Conservation (phyloP, 2,113 vertebrate species). For the Clarias batrachus region DNA sequence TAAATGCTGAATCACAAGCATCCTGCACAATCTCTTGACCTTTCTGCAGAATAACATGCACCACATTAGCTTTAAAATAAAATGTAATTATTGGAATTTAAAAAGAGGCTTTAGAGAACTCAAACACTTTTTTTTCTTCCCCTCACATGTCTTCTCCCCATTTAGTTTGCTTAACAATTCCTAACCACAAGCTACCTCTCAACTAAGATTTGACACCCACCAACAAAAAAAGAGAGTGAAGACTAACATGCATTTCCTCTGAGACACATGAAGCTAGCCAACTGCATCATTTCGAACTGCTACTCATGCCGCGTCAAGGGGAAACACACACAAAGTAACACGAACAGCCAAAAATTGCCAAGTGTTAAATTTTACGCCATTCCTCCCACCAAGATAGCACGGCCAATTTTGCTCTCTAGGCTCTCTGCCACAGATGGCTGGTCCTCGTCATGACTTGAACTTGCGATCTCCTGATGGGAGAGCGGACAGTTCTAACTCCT, state of each 20-base stretch:
- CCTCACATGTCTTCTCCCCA: too few species aligned
- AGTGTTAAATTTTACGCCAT: background rate
- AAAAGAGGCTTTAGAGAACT: background rate
- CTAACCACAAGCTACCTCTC: background rate
- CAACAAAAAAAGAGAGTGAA: background rate
- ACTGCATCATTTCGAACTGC: background rate
- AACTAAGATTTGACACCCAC: background rate
- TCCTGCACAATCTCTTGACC: background rate
- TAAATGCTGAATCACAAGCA: background rate
- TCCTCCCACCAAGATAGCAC: background rate
- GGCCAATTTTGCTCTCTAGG: background rate
- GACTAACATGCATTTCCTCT: background rate
- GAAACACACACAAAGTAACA: conserved; percentile 8
- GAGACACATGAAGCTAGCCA: background rate
- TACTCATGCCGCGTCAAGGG: background rate
- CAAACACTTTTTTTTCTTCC: background rate
- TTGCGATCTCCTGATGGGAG: background rate
- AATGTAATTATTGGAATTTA: background rate
- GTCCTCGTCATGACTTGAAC: background rate
- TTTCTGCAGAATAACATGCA: background rate
- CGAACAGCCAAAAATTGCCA: background rate
- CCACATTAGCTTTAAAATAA: background rate
- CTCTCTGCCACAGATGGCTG: background rate
- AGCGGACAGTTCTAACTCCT: background rate
- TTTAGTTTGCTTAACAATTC: background rate